Evolutionary conservation across 1,140 invertebrate species (phyloP), one percentile per base, ranked within the genome.

Genomic region (Neodiprion fabricii): DNA sequence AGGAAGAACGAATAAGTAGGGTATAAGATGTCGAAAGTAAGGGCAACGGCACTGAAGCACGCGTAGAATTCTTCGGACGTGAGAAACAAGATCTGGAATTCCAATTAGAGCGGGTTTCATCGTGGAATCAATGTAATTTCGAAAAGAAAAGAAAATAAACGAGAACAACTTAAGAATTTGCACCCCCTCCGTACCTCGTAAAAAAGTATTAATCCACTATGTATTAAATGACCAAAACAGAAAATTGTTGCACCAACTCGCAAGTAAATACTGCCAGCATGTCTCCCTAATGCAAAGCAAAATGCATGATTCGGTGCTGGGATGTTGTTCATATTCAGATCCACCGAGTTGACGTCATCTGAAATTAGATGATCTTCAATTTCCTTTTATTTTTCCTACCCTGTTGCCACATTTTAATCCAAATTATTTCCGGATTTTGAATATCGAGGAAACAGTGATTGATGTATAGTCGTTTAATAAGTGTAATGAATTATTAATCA

Each of bases 191-290:
- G 21, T 23, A 75, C 23, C 17, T 75, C 71, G n/a, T 67, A 40
- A 9, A 74, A 89, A 17, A 94, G 83, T 21, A 92, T 85, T 9
- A 94, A 83, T 5, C 91, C 89, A 50, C 91, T 91, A 83, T 94
- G 93, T 14, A 94, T 91, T 65, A 95, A 84, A 83, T 94, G 92
- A 11, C 93, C 93, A 50, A 94, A 89, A 74, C 93, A 94, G 81
- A 95, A 95, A 74, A 88, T 93, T 76, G 92, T 91, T 72, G 93
- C 93, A 77, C 93, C 93, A 76, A 93, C 86, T 88, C 94, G 94
- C 5, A 94, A 88, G 83, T 93, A 95, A 82, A 94, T 93, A 79
- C 92, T 93, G 8, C 92, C 92, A 69, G 92, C 91, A 83, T 94
- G 93, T 74, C 92, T 85, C 67, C 91, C 92, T 67, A 88, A 87